Evolutionary conservation across 2,888 invertebrate genomes (phyloP).

Genomic region (Apeira syringaria): DNA sequence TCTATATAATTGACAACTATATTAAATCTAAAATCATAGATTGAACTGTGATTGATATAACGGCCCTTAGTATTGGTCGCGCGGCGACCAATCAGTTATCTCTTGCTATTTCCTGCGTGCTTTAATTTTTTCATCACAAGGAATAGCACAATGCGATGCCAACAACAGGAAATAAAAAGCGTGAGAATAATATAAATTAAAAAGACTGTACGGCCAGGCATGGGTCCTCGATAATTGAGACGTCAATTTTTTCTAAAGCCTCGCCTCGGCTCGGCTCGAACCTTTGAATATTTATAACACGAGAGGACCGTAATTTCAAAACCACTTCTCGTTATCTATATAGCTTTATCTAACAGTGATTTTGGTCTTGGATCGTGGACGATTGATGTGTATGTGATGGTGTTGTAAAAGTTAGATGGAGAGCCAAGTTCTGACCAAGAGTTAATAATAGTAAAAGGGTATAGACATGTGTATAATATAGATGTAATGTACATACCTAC

Average conservation of each 20-base stretch:
- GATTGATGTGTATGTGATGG: constrained; percentile 22
- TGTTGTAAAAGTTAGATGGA: constrained; percentile 15
- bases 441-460: too few species aligned
- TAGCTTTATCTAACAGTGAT: constrained; percentile 60
- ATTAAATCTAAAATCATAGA: too few species aligned
- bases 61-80: too few species aligned
- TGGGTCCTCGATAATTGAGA: constrained; percentile 75
- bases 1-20: too few species aligned
- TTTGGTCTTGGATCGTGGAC: constrained; percentile 31
- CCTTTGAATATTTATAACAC: constrained; percentile 79
- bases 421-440: too few species aligned
- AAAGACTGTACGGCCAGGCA: constrained; percentile 35
- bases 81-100: too few species aligned
- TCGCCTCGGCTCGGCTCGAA: constrained; percentile 34
- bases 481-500: too few species aligned
- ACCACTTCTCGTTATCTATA: constrained; percentile 72
- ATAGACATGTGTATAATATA: too few species aligned
- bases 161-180: constrained; percentile 74
- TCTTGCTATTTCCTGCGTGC: too few species aligned
- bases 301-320: constrained; percentile 71
- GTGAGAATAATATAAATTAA: constrained; percentile 81
- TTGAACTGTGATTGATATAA: too few species aligned
- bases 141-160: constrained; percentile 41
- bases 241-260: constrained; percentile 76
- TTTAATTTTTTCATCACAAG: neutral